Evolutionary conservation across 1,140 invertebrate genomes (phyloP).

Genomic region (Atta texana): DNA sequence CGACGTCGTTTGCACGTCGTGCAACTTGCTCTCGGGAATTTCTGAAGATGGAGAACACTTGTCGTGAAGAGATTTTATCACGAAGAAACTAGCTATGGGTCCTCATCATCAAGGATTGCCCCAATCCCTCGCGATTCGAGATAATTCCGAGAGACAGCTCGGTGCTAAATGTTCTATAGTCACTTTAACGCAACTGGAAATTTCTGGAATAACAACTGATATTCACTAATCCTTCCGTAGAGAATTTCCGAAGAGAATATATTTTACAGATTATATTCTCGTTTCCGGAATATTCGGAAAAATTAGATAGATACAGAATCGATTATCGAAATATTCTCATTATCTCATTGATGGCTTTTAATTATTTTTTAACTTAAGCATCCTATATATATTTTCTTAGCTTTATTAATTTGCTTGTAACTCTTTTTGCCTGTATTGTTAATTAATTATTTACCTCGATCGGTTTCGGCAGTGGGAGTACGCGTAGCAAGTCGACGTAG

Average conservation of each 20-base stretch:
- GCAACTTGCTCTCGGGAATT: conserved; percentile 48
- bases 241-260: conserved; percentile 3
- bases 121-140: conserved; percentile 1
- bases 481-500: conserved; percentile 83
- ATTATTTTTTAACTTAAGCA: conserved; percentile 1
- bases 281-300: not conserved
- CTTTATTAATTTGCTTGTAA: not conserved
- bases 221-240: not conserved
- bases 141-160: conserved; percentile 38
- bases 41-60: conserved; percentile 45
- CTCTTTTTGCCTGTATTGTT: not conserved
- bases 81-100: not conserved
- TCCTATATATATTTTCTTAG: not conserved
- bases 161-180: not conserved
- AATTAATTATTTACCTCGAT: conserved; percentile 75
- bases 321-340: not conserved
- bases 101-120: not conserved
- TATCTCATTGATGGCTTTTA: not conserved
- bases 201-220: not conserved
- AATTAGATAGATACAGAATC: not conserved
- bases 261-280: not conserved
- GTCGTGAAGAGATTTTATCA: conserved; percentile 24
- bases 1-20: conserved; percentile 66
- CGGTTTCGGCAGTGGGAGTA: conserved; percentile 81
- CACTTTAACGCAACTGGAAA: conserved; percentile 18